Percentiles rank a stretch among this genome's conserved stretches.
Evolutionary conservation across 2,888 invertebrate species (phyloP).

Genomic region (Dione vanillae): DNA sequence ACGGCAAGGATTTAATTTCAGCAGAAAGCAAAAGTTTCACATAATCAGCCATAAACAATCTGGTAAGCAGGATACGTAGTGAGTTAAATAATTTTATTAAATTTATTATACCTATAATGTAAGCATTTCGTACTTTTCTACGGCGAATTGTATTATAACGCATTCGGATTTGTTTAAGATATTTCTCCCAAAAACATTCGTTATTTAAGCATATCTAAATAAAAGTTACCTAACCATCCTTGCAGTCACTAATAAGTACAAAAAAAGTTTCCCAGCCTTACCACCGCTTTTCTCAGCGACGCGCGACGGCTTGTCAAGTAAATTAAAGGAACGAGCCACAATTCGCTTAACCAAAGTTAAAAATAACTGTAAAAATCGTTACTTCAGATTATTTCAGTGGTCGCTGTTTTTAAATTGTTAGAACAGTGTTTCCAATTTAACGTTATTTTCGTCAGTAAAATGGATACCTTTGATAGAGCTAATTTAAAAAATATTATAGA

Average conservation of each 20-base stretch:
- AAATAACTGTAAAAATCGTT: slow-evolving; percentile 73
- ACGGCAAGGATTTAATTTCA: too few relatives aligned
- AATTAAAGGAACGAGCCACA: slow-evolving; percentile 24
- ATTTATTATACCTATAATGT: too few relatives aligned
- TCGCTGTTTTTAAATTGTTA: slow-evolving; percentile 28
- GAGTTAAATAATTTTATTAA: too few relatives aligned
- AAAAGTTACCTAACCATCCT: not conserved
- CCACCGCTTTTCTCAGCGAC: not conserved
- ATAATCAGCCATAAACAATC: too few relatives aligned
- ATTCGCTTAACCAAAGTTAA: slow-evolving; percentile 49
- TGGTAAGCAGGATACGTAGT: too few relatives aligned
- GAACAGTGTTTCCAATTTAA: too few relatives aligned
- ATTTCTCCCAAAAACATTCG: not conserved
- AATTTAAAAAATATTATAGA: too few relatives aligned
- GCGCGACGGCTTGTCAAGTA: not conserved
- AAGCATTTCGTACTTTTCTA: not conserved
- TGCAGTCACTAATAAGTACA: slow-evolving; percentile 18
- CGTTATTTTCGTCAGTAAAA: too few relatives aligned
- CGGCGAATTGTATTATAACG: not conserved
- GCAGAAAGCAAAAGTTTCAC: too few relatives aligned
- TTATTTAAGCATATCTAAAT: slow-evolving; percentile 9
- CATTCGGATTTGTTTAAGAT: not conserved
- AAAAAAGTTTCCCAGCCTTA: not conserved
- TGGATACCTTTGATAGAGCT: too few relatives aligned
- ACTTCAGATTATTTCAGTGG: slow-evolving; percentile 61